Base-by-base conservation (phyloP, 1,140 invertebrate species). In the Melanaphis sacchari region DNA sequence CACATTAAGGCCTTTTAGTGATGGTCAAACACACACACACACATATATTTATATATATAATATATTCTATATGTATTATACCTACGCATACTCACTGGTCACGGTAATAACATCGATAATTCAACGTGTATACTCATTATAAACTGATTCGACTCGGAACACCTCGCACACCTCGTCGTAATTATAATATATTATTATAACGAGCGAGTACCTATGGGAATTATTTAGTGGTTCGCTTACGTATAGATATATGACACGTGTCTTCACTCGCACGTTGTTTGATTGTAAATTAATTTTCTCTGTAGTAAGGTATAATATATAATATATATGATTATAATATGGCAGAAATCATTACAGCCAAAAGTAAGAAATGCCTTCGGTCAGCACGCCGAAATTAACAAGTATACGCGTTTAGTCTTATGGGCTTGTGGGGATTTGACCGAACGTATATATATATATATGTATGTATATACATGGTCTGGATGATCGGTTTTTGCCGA, bases 381-480 rank as follows among this genome's bases (percentile, higher is more conserved):
- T 21, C 52, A 36, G 21, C 22, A 9, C 36, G n/a, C 26, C 40
- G 6, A 90, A 66, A 66, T 66, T 41, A 66, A 66, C 52, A 18
- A 90, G 52, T 41, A 88, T 36, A 54, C 46, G 8, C 46, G 8
- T 90, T 90, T 66, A 59, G 88, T 41, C 36, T 90, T 90, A 59
- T 59, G 88, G 52, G 54, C 49, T 89, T 52, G n/a, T 54, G 49
- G 89, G 89, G 89, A 90, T 66, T 90, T 41, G 54, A n/a, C 52
- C 36, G 89, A 41, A 40, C 38, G n/a, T 11, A 1, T 76, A 76
- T 15, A 36, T 18, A 52, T 24, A 24, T 21, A 49, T 49, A 49
- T 26, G 31, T n/a, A 66, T 18, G n/a, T 66, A 66, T 22, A 66
- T 66, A 76, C 18, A 15, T 2, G 40, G 38, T 41, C 40, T 38